Conservation (phyloP, 2,888 invertebrate species). For the Rhingia rostrata region DNA sequence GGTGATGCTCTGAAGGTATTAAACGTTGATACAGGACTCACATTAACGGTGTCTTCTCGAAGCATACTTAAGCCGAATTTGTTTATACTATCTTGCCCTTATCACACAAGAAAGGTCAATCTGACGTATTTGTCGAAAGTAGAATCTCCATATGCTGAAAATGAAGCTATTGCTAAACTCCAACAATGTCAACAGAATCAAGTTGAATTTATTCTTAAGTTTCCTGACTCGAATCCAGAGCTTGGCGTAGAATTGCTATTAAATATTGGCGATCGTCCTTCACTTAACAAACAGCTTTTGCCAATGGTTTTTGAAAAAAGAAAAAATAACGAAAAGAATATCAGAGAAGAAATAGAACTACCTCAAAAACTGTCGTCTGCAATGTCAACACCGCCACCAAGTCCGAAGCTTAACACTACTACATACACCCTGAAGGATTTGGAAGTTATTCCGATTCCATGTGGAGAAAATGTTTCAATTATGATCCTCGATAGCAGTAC, state of each 20-base stretch:
- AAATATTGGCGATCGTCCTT: conserved; percentile 71
- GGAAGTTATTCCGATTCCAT: conserved; percentile 74
- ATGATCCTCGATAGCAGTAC: conserved; percentile 75
- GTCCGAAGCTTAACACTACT: neutral
- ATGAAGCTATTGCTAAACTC: conserved; percentile 73
- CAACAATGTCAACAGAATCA: conserved; percentile 64
- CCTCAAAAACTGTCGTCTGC: conserved; percentile 46
- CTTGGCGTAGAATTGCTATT: conserved; percentile 70
- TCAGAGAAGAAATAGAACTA: conserved; percentile 12
- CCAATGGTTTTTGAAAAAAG: conserved; percentile 75
- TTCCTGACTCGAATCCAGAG: conserved; percentile 46
- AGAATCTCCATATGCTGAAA: conserved; percentile 69
- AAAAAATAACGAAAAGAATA: neutral
- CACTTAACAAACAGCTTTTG: conserved; percentile 75
- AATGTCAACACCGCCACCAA: conserved; percentile 17
- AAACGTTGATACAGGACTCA: conserved; percentile 75
- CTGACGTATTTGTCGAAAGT: conserved; percentile 75
- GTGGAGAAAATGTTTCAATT: conserved; percentile 71
- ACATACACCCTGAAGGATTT: conserved; percentile 71
- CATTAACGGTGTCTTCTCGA: conserved; percentile 27
- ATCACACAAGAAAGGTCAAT: conserved; percentile 69
- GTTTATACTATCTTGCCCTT: conserved; percentile 75
- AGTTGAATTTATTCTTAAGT: conserved; percentile 73
- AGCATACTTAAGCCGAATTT: conserved; percentile 72
- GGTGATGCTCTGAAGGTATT: conserved; percentile 52